Base-by-base conservation (phyloP, 2,888 invertebrate species). In the Allacma fusca region DNA sequence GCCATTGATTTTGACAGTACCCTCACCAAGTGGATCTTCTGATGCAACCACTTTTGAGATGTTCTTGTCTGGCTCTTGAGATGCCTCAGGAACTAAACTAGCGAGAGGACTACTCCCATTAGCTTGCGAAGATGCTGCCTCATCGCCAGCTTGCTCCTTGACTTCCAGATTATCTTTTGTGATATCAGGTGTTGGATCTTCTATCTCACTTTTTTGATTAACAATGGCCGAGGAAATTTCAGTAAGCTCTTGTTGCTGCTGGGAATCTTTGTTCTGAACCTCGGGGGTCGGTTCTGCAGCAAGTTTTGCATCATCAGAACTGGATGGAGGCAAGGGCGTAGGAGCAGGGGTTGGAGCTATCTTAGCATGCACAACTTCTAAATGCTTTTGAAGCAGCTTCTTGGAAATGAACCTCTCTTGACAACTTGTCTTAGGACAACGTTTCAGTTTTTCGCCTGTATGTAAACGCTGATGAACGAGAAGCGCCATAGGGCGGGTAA, bases 401-500 rank as follows among this genome's bases (percentile, higher is more conserved):
- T 91, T 91, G 0, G 95, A 95, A 72, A 96, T 91, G 87, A 94
- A 95, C 83, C 91, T 91, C 84, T 93, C 92, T 9, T 89, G 88
- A 85, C 95, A 96, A 85, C 93, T 92, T 26, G 88, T 88, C 29
- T 80, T 79, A 1, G 82, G 77, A 85, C 95, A 95, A 13, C 88
- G 86, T 86, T 94, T 92, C 0, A 94, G 93, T 79, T 86, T 87
- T 83, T 93, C 92, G 50, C 90, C 89, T 1, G 89, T 87, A 85
- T 96, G 95, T 83, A 94, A 87, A 80, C 95, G 89, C 87, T 92
- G 93, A 86, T 95, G 95, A 12, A 95, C 95, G 87, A 93, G 94
- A 71, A 95, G 88, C 64, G 91, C 91, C 62, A 94, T 92, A 9
- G 95, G 94, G 85, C 88, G 91, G 2, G 92, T 89, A 85, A 95